Conservation (phyloP, 1,140 invertebrate genomes). For the Drosophila fuyamai region DNA sequence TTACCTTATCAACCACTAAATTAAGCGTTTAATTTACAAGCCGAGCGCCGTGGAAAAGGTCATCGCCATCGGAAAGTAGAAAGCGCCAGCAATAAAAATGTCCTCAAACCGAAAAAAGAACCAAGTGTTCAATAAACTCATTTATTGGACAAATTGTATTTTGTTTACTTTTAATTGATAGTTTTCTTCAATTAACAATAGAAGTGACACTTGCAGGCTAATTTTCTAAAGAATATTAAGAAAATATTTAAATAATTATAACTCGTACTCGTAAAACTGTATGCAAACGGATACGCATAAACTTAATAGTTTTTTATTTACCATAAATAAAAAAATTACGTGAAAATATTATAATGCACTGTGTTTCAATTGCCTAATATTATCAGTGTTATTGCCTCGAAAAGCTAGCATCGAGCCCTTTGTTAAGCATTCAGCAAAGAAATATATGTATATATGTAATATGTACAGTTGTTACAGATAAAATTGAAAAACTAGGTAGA, state of each 20-base stretch:
- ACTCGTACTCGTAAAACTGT: conserved; percentile 62
- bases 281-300: conserved; percentile 67
- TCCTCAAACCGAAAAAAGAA: conserved; percentile 4
- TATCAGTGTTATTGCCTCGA: conserved; percentile 5
- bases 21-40: conserved; percentile 64
- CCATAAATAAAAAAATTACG: conserved; percentile 69
- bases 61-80: conserved; percentile 5
- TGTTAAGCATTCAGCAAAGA: conserved; percentile 24
- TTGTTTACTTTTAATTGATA: conserved; percentile 51
- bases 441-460: conserved; percentile 6
- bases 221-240: conserved; percentile 63
- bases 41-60: not conserved
- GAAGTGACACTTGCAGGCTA: conserved; percentile 64
- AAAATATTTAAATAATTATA: conserved; percentile 68
- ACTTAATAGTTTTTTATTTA: conserved; percentile 68
- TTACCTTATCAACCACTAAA: conserved; percentile 66
- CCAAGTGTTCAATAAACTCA: conserved; percentile 21
- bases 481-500: conserved; percentile 14
- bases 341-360: conserved; percentile 63
- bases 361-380: conserved; percentile 36
- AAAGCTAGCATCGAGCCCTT: conserved; percentile 1
- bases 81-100: conserved; percentile 24
- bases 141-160: conserved; percentile 40
- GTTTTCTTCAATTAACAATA: conserved; percentile 30
- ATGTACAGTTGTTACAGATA: conserved; percentile 47